Percentiles rank a stretch among this genome's conserved stretches.
Evolutionary conservation across 64 coral and sea anemone genomes (phyloP).

Genomic region (Montipora capricornis): DNA sequence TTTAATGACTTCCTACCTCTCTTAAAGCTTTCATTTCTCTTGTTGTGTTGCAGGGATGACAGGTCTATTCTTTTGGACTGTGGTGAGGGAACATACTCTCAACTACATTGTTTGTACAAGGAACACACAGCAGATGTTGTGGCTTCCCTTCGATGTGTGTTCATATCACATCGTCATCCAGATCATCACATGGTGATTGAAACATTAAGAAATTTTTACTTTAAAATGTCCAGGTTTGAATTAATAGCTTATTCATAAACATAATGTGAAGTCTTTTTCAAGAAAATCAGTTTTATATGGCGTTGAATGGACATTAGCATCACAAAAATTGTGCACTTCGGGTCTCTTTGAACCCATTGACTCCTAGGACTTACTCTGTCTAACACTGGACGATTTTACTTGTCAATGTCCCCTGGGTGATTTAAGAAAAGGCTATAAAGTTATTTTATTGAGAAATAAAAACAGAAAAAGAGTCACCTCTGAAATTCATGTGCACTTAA

Average conservation of each 20-base stretch:
- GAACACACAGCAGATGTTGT: conserved; percentile 51
- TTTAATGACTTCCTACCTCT: not conserved
- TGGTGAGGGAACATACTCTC: conserved; percentile 74
- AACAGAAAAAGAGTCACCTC: no score
- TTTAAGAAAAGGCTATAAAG: no score
- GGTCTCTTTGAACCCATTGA: no score
- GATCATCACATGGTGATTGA: conserved; percentile 69
- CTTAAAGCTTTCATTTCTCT: not conserved
- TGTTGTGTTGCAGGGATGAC: conserved; percentile 22
- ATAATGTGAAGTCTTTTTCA: no score
- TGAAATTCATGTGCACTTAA: no score
- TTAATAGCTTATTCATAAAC: not conserved
- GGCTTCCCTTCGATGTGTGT: conserved; percentile 43
- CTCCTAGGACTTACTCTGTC: no score
- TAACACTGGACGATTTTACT: no score
- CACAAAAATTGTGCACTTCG: no score
- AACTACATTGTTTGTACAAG: conserved; percentile 63
- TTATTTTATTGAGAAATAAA: no score
- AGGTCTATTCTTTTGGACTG: conserved; percentile 66
- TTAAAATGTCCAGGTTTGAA: not conserved
- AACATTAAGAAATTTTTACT: not conserved
- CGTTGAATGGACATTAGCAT: no score
- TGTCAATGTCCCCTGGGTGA: no score
- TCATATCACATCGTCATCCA: conserved; percentile 75
- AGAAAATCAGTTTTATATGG: no score